phyloP scores from a whole-genome alignment of 2,113 vertebrate genomes.

The Sminthopsis crassicaudata region DNA sequence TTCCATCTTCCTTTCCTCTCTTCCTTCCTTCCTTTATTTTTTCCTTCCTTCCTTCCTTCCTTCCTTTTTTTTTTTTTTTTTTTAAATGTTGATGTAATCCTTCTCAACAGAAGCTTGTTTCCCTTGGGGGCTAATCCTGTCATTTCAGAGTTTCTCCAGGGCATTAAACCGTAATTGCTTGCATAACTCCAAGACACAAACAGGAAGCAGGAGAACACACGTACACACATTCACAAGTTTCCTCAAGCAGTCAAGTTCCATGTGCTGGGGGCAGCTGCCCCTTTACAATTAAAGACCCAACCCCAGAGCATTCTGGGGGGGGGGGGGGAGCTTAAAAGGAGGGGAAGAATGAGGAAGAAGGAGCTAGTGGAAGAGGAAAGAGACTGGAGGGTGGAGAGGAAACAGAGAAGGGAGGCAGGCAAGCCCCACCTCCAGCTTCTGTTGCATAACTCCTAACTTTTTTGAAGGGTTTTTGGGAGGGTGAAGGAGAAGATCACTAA shows the following conservation, averaged over 20 bases:
- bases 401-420: slow-evolving; percentile 36
- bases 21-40: slow-evolving; percentile 35
- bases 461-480: background rate
- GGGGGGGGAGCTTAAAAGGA: background rate
- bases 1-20: background rate
- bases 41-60: background rate
- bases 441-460: slow-evolving; percentile 11
- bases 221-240: slow-evolving; percentile 68
- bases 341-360: background rate
- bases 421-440: background rate
- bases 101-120: slow-evolving; percentile 76
- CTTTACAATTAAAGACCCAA: slow-evolving; percentile 38
- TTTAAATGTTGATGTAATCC: slow-evolving; percentile 71
- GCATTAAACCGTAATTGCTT: slow-evolving; percentile 61
- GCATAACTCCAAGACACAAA: slow-evolving; percentile 68
- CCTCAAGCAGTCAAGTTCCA: slow-evolving; percentile 9
- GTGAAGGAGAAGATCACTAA: slow-evolving; percentile 41
- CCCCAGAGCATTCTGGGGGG: background rate
- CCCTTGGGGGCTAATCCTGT: slow-evolving; percentile 66
- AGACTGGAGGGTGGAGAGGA: background rate
- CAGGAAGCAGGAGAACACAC: slow-evolving; percentile 58
- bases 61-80: background rate
- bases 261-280: background rate
- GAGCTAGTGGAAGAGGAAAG: background rate
- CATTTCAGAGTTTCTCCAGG: slow-evolving; percentile 77